Percentiles rank a stretch among this genome's conserved stretches.
Conservation (phyloP, 1,140 invertebrate species). For the Aphelinus atriplicis region DNA sequence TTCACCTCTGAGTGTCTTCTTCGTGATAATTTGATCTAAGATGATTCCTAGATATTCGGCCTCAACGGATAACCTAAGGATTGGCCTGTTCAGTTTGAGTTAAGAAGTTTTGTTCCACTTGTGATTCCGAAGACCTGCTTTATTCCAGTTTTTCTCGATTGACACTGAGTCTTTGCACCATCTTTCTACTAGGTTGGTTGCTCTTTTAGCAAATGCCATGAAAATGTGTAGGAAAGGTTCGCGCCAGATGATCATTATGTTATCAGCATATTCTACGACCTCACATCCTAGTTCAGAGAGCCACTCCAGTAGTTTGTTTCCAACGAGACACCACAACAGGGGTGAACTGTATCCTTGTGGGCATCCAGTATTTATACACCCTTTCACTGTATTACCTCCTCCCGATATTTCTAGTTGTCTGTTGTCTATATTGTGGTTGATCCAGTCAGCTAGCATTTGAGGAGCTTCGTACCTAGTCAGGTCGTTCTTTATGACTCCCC, state of each 20-base stretch:
- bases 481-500: background rate
- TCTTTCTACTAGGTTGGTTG: background rate
- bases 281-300: too few relatives aligned
- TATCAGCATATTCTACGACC: too few relatives aligned
- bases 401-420: background rate
- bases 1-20: background rate
- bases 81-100: too few relatives aligned
- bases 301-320: background rate
- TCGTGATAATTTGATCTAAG: background rate
- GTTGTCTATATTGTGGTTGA: background rate
- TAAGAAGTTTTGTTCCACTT: background rate
- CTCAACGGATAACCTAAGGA: too few relatives aligned
- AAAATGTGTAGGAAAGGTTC: too few relatives aligned
- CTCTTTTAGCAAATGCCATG: too few relatives aligned
- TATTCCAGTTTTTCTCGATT: constrained; percentile 4
- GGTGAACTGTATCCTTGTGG: background rate
- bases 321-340: background rate
- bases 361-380: too few relatives aligned
- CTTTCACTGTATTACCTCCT: background rate
- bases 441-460: background rate
- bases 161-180: background rate
- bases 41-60: background rate
- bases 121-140: background rate
- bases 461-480: background rate
- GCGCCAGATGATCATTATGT: too few relatives aligned